These are phyloP conservation scores for Mungos mungo DNA, from an alignment of 2,113 vertebrate species.

Conservation along the genomic window DNA sequence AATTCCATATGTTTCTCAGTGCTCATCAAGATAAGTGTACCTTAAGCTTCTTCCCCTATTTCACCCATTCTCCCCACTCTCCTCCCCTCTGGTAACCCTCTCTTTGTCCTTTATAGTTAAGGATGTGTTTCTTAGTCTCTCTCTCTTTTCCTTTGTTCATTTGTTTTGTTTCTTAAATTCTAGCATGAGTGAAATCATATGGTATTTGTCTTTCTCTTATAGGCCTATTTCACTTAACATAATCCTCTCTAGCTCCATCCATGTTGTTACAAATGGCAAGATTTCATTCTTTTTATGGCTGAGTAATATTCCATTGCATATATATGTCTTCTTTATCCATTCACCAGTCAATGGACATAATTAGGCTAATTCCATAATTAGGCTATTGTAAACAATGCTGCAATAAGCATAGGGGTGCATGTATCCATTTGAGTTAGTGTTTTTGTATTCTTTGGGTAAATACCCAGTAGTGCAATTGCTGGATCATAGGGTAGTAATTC, in stretches of 20 bases:
- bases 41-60: background rate
- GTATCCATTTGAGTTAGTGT: background rate
- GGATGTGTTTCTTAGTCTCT: background rate
- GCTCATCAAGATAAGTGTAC: background rate
- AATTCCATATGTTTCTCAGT: background rate
- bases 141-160: background rate
- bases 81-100: background rate
- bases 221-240: background rate
- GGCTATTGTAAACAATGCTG: background rate
- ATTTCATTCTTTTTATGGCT: background rate
- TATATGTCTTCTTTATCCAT: background rate
- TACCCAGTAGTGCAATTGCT: background rate
- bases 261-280: background rate
- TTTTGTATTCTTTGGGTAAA: background rate
- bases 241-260: background rate
- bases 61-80: background rate
- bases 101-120: background rate
- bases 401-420: background rate
- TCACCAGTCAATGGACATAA: background rate
- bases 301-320: background rate
- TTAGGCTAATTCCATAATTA: background rate
- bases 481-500: background rate
- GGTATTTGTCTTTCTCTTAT: background rate
- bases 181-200: background rate
- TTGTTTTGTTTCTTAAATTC: background rate